Evolutionary conservation across 2,797 vertebrate species (phyloP).

Genomic region (Hydrophis major): DNA sequence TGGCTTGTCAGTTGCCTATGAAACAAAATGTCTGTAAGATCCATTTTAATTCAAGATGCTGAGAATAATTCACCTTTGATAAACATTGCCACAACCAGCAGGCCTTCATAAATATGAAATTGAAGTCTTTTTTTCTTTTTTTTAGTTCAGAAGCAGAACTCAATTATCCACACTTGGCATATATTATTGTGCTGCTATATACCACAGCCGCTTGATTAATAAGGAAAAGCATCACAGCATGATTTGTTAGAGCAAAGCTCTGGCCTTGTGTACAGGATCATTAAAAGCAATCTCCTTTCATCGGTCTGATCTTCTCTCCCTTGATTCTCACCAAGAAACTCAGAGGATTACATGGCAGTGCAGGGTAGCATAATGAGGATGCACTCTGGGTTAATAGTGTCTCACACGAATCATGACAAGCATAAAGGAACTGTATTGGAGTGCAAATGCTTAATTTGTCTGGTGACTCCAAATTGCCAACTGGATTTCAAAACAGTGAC

Average conservation of each 20-base stretch:
- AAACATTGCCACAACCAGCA: slow-evolving; percentile 47
- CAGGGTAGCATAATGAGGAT: slow-evolving; percentile 12
- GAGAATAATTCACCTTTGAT: slow-evolving; percentile 12
- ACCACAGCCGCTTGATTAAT: slow-evolving; percentile 63
- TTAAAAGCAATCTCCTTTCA: slow-evolving; percentile 58
- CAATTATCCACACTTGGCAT: slow-evolving; percentile 59
- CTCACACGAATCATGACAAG: not conserved
- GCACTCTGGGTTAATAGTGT: not conserved
- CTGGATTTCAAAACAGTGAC: not conserved
- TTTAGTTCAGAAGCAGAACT: slow-evolving; percentile 56
- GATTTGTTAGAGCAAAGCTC: slow-evolving; percentile 67
- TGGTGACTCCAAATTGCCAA: not conserved
- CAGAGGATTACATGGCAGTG: not conserved
- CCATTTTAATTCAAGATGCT: slow-evolving; percentile 58
- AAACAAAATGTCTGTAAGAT: slow-evolving; percentile 36
- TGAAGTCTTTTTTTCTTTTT: slow-evolving; percentile 28
- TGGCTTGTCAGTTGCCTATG: slow-evolving; percentile 39
- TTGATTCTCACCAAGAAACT: slow-evolving; percentile 43
- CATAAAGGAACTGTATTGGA: not conserved
- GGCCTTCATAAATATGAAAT: slow-evolving; percentile 57
- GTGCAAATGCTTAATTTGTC: not conserved
- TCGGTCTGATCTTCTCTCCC: slow-evolving; percentile 39
- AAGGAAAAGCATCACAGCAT: slow-evolving; percentile 45
- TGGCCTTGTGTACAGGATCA: slow-evolving; percentile 44
- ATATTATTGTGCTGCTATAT: slow-evolving; percentile 29